A percentile compares a stretch with the other conserved stretches of the same genome.
Evolutionary conservation across 2,888 invertebrate genomes (phyloP).

Genomic region (Microdon myrmicae): DNA sequence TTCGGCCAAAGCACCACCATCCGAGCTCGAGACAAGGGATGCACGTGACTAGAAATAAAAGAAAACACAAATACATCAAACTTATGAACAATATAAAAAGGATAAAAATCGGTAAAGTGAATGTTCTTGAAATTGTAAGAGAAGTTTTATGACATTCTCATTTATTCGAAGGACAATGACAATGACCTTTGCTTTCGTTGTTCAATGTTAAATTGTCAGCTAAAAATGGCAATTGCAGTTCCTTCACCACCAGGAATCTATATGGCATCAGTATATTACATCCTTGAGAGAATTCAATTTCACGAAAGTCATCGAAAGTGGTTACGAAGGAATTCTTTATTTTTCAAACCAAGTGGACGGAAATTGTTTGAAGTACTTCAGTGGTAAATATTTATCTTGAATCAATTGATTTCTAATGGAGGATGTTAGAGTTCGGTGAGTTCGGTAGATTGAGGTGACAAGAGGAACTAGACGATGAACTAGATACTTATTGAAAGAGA

Average conservation of each 20-base stretch:
- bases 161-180: constrained; percentile 23
- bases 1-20: constrained; percentile 70
- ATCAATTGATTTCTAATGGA: constrained; percentile 15
- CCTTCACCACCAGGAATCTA: constrained; percentile 26
- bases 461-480: background rate
- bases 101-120: background rate
- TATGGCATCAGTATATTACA: constrained; percentile 1
- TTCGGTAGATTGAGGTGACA: background rate
- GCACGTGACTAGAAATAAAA: constrained; percentile 64
- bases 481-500: too few species aligned
- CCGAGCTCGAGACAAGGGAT: constrained; percentile 68
- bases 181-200: constrained; percentile 39
- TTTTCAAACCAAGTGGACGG: too few species aligned
- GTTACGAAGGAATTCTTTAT: too few species aligned
- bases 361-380: constrained; percentile 30
- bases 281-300: constrained; percentile 19
- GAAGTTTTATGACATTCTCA: too few species aligned
- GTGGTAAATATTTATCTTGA: constrained; percentile 16
- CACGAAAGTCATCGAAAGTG: too few species aligned
- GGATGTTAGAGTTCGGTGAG: background rate
- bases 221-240: constrained; percentile 48
- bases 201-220: constrained; percentile 43
- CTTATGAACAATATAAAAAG: constrained; percentile 1
- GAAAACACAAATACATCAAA: constrained; percentile 24
- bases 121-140: too few species aligned